Percentiles rank a stretch among this genome's conserved stretches.
phyloP scores from a whole-genome alignment of 2,113 vertebrate genomes.

The Ploceus nigricollis region DNA sequence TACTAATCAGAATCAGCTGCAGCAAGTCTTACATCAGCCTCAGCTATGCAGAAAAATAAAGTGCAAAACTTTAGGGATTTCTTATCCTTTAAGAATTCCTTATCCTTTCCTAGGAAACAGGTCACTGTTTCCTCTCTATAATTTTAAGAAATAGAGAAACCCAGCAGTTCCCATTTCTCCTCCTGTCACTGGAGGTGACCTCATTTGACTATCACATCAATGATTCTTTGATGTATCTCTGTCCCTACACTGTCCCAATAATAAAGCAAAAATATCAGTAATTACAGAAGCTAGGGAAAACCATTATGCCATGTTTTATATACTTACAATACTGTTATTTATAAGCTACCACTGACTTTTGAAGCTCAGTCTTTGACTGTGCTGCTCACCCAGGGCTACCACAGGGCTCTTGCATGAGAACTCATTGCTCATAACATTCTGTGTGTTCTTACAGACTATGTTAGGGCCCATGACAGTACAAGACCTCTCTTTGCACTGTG shows the following conservation, averaged over 20 bases:
- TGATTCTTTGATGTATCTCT: neutral
- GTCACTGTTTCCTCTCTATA: neutral
- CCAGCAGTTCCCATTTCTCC: neutral
- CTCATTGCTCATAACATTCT: neutral
- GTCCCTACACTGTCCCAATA: neutral
- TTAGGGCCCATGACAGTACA: neutral
- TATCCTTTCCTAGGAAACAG: neutral
- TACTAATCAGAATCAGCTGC: neutral
- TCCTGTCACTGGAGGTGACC: neutral
- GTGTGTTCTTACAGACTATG: neutral
- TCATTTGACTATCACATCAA: neutral
- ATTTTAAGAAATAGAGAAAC: neutral
- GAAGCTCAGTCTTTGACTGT: neutral
- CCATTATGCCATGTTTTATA: neutral
- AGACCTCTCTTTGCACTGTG: neutral
- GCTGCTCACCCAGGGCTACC: neutral
- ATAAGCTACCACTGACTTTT: neutral
- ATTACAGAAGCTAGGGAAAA: neutral
- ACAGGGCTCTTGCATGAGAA: neutral
- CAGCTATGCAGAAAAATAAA: neutral
- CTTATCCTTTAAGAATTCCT: neutral
- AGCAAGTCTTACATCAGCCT: neutral
- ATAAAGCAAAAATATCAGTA: neutral
- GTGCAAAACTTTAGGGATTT: neutral
- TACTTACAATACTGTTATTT: neutral